These are phyloP conservation scores for Crypturellus undulatus DNA, from an alignment of 2,113 vertebrate species.

Conservation along the genomic window DNA sequence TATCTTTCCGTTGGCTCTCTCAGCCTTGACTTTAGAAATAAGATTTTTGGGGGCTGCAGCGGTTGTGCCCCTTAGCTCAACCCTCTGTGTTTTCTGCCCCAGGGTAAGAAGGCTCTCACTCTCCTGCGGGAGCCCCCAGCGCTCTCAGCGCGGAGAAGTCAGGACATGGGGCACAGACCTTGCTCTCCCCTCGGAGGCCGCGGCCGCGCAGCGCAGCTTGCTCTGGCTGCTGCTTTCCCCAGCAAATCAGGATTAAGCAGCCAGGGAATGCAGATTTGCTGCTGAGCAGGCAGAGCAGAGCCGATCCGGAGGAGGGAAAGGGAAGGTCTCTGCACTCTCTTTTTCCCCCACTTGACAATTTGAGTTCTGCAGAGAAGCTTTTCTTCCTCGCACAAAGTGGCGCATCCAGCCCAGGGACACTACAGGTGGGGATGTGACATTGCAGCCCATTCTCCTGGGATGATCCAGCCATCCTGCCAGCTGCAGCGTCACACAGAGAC, in stretches of 20 bases:
- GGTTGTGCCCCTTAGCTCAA: background rate
- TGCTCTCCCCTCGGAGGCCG: too few species aligned
- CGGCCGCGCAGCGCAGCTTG: background rate
- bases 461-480: background rate
- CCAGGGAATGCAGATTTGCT: background rate
- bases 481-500: background rate
- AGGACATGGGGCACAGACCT: too few species aligned
- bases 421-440: background rate
- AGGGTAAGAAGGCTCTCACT: background rate
- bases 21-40: background rate
- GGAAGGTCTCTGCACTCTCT: background rate
- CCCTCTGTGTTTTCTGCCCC: background rate
- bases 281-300: slow-evolving; percentile 21
- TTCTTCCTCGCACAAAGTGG: background rate
- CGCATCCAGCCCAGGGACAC: background rate
- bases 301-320: background rate
- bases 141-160: background rate
- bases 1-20: background rate
- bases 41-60: background rate
- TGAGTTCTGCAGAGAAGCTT: background rate
- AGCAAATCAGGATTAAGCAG: slow-evolving; percentile 54
- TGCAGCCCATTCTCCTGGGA: background rate
- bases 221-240: slow-evolving; percentile 54
- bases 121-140: background rate
- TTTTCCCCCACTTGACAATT: background rate